Evolutionary conservation across 2,888 invertebrate genomes (phyloP).

Genomic region (Lepetodrilus schrolli): DNA sequence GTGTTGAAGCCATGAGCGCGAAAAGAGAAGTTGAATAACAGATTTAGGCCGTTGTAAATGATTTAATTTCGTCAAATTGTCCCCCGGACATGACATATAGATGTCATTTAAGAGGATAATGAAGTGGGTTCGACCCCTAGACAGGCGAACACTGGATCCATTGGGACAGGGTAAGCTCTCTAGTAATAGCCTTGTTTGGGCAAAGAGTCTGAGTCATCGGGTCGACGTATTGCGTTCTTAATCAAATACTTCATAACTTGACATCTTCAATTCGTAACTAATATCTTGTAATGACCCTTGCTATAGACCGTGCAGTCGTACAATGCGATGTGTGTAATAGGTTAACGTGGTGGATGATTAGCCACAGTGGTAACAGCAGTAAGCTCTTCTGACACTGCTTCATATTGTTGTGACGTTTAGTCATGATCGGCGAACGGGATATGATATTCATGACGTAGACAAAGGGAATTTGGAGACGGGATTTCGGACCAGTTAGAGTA

Average conservation of each 20-base stretch:
- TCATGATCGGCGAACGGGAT: background rate
- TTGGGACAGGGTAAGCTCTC: background rate
- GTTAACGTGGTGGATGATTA: background rate
- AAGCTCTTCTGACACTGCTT: conserved; percentile 9
- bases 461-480: background rate
- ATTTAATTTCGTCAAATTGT: background rate
- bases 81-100: conserved; percentile 13
- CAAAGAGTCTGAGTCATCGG: conserved; percentile 5
- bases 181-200: background rate
- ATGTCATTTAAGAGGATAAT: conserved; percentile 14
- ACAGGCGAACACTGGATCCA: background rate
- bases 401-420: background rate
- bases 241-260: conserved; percentile 4
- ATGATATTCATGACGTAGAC: conserved; percentile 5
- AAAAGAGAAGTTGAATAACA: background rate
- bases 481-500: background rate
- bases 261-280: conserved; percentile 1
- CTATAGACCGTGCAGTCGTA: background rate
- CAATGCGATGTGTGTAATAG: background rate
- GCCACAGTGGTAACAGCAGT: background rate
- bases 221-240: background rate
- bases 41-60: conserved; percentile 3
- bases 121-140: conserved; percentile 22
- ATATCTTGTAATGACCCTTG: conserved; percentile 1
- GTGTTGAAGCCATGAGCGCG: no score